These are phyloP conservation scores for Neosilurus mollespiculum DNA, from an alignment of 2,797 vertebrate genomes.

Conservation along the genomic window DNA sequence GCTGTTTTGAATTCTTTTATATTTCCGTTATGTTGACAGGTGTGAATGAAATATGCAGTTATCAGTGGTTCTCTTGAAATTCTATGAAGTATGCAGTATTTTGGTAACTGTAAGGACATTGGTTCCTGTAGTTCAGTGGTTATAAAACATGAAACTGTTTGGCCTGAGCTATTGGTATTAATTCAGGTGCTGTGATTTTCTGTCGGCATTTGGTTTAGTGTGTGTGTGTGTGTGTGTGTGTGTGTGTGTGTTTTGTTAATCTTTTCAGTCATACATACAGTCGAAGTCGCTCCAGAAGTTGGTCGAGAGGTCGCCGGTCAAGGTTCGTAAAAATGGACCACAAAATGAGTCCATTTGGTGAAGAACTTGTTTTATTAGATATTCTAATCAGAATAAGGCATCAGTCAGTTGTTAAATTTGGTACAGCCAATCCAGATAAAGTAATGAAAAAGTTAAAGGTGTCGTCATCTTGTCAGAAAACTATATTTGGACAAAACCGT, in stretches of 20 bases:
- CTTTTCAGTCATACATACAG: constrained; percentile 79
- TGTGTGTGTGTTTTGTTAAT: background rate
- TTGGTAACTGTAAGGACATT: too few relatives aligned
- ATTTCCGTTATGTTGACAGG: background rate
- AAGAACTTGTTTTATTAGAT: too few relatives aligned
- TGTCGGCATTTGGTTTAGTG: background rate
- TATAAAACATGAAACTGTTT: background rate
- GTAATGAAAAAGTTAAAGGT: too few relatives aligned
- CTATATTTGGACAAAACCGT: too few relatives aligned
- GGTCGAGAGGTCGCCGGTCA: constrained; percentile 81
- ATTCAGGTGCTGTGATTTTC: background rate
- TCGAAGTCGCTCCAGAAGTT: constrained; percentile 88
- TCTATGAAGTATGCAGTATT: background rate
- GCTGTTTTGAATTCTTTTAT: background rate
- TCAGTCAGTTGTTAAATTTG: too few relatives aligned
- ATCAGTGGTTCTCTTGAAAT: background rate
- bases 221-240: background rate
- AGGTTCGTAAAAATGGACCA: constrained; percentile 72
- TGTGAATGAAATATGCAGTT: background rate
- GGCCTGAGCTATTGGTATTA: background rate
- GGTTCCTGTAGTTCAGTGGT: background rate
- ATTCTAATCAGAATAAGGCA: too few relatives aligned
- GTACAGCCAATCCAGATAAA: too few relatives aligned
- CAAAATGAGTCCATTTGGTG: too few relatives aligned
- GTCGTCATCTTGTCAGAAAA: too few relatives aligned